Conservation (phyloP, 2,888 invertebrate genomes). For the Parnassius apollo region DNA sequence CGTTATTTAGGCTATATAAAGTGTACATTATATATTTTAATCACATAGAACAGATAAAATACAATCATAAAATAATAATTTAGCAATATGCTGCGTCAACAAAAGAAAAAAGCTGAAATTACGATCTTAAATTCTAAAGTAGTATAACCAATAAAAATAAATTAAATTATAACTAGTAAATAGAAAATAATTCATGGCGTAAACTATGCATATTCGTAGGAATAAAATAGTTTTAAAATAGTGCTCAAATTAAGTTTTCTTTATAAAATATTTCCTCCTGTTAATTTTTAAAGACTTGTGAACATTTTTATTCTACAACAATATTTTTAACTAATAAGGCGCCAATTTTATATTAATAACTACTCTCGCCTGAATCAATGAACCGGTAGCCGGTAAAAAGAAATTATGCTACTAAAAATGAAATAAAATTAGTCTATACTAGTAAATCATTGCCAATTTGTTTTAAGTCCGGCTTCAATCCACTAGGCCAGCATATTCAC, state of each 20-base stretch:
- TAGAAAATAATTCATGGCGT: constrained; percentile 9
- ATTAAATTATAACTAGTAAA: constrained; percentile 23
- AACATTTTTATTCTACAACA: too few species aligned
- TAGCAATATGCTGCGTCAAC: neutral
- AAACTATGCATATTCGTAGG: neutral
- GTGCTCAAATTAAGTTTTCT: neutral
- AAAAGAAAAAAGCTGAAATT: neutral
- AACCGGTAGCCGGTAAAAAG: constrained; percentile 9
- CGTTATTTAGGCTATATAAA: too few species aligned
- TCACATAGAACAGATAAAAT: neutral
- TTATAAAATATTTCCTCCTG: too few species aligned
- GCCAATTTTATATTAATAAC: too few species aligned
- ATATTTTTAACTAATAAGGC: too few species aligned
- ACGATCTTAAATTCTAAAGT: constrained; percentile 17
- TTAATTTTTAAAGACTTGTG: too few species aligned
- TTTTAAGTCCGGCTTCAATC: constrained; percentile 19
- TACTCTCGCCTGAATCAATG: neutral
- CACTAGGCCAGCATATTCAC: neutral
- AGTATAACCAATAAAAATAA: constrained; percentile 26
- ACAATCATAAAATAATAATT: neutral
- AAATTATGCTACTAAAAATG: constrained; percentile 26
- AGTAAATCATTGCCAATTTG: constrained; percentile 17
- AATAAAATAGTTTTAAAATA: neutral
- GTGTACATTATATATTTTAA: neutral
- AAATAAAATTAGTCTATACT: constrained; percentile 21